Conservation (phyloP, 37 sponge, comb jelly and placozoan genomes). For the Dysidea cf. avara region DNA sequence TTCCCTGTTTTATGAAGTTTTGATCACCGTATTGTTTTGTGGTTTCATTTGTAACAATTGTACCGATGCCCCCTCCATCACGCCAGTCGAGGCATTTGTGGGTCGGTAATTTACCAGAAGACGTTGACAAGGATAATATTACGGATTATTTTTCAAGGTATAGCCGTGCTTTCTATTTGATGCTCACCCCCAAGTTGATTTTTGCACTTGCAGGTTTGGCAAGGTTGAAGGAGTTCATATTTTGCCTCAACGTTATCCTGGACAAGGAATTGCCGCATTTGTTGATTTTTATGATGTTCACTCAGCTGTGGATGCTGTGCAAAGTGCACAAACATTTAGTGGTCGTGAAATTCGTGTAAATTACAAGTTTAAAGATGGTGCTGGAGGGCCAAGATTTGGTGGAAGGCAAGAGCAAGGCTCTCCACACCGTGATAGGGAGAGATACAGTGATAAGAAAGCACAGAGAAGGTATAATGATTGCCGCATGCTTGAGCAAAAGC, state of each 20-base stretch:
- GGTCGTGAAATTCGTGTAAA: slow-evolving; percentile 62
- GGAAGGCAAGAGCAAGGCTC: background rate
- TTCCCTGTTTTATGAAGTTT: too few relatives aligned
- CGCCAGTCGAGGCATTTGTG: slow-evolving; percentile 78
- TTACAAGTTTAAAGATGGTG: slow-evolving; percentile 52
- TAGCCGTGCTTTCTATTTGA: background rate
- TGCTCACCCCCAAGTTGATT: background rate
- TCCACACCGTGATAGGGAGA: slow-evolving; percentile 6
- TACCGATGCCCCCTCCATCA: too few relatives aligned
- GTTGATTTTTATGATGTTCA: slow-evolving; percentile 73
- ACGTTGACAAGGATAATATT: slow-evolving; percentile 46
- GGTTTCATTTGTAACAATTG: too few relatives aligned
- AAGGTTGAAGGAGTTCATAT: slow-evolving; percentile 78
- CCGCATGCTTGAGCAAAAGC: background rate
- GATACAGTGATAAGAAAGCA: background rate
- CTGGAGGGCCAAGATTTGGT: background rate
- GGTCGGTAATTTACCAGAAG: slow-evolving; percentile 82
- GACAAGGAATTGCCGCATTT: slow-evolving; percentile 77
- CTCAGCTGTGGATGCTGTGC: slow-evolving; percentile 65
- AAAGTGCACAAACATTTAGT: slow-evolving; percentile 39
- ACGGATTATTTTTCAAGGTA: slow-evolving; percentile 68
- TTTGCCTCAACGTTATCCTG: slow-evolving; percentile 66
- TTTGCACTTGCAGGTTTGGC: slow-evolving; percentile 60
- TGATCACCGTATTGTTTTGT: too few relatives aligned
- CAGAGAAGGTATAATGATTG: background rate